Base-by-base conservation (phyloP, 2,888 invertebrate species). In the Atethmia centrago region DNA sequence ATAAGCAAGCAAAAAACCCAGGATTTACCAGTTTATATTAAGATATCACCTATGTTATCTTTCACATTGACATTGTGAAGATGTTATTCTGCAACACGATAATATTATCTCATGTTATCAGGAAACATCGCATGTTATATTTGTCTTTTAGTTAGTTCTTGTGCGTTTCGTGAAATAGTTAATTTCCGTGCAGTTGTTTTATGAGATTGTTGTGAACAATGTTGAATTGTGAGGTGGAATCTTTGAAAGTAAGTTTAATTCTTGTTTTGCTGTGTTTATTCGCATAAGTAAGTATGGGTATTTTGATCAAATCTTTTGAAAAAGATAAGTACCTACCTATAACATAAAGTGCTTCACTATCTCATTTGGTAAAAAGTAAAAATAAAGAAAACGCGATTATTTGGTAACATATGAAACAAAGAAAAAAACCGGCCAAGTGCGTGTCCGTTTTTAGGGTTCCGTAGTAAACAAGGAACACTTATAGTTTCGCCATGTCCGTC, bases 221-320 rank as follows among this genome's bases (percentile, higher is more conserved):
- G 94, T 80, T 95, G 85, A 89, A 92, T 77, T 91, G 92, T 84
- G 94, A 94, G 87, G 82, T 88, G 25, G 92, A 92, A 40, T 90
- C 91, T 47, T 80, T 89, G 59, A 92, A 93, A 91, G 95, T 95
- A 86, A 89, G 68, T 62, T 40, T 25, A 10, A 36, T 59, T 28
- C 10, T n/a, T 63, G 1, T 56, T 71, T 53, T 21, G 10, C 8
- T 25, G 4, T 31, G 21, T 28, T 31, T 19, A 53, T 14, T 10
- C 10, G 31, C 7, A 5, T 36, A 1, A n/a, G 9, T n/a, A n/a
- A n/a, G n/a, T n/a, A n/a, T n/a, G n/a, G 0, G 14, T 51, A 40
- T 42, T 19, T 69, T n/a, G 1, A n/a, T 4, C 7, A 63, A 63
- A 28, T 28, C 0, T 63, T 63, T 47, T 21, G 12, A 45, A 45